Percentiles rank a stretch among this genome's conserved stretches.
These are phyloP conservation scores for Bujurquina vittata DNA, from an alignment of 2,113 vertebrate genomes.

Conservation along the genomic window DNA sequence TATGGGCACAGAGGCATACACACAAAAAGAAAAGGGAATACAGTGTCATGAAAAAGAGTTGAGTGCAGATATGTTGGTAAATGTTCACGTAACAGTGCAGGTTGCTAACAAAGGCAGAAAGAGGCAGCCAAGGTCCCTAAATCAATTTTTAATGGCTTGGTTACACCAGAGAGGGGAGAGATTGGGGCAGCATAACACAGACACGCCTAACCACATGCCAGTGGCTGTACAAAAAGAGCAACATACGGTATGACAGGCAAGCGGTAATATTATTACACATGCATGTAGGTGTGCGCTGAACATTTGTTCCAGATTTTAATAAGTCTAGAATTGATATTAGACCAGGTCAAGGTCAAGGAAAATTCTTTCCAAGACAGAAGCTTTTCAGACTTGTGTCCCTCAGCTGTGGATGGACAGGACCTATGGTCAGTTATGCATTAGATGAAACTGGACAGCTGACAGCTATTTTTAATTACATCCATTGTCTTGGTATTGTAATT, in stretches of 20 bases:
- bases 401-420: background rate
- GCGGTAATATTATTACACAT: slow-evolving; percentile 16
- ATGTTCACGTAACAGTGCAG: background rate
- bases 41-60: background rate
- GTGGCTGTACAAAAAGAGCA: slow-evolving; percentile 35
- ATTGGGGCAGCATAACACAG: slow-evolving; percentile 30
- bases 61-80: background rate
- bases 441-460: background rate
- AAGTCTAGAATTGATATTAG: background rate
- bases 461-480: slow-evolving; percentile 2
- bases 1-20: background rate
- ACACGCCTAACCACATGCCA: background rate
- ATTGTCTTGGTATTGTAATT: background rate
- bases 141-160: slow-evolving; percentile 69
- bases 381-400: background rate
- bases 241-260: slow-evolving; percentile 27
- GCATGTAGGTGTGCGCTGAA: background rate
- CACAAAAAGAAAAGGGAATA: background rate
- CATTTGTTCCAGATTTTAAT: background rate
- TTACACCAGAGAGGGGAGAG: slow-evolving; percentile 39
- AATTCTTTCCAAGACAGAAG: background rate
- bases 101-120: slow-evolving; percentile 50
- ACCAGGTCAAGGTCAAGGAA: background rate
- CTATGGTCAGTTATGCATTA: background rate
- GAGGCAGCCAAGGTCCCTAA: slow-evolving; percentile 42